A percentile compares a stretch with the other conserved stretches of the same genome.
These are phyloP conservation scores for Cryptocheilus praepositus DNA, from an alignment of 2,888 invertebrate species.

Conservation along the genomic window DNA sequence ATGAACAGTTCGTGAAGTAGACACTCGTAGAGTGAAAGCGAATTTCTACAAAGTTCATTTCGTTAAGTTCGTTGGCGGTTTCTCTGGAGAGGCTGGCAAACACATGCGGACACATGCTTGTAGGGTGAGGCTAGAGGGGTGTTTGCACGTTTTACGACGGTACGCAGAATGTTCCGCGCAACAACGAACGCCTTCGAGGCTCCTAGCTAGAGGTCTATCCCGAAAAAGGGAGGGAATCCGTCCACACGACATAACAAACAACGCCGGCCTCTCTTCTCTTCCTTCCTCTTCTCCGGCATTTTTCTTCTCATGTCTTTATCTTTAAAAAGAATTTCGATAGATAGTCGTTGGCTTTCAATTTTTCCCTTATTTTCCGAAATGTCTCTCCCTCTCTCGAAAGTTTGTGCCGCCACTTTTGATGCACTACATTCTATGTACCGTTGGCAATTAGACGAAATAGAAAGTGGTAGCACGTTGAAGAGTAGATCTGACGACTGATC, in stretches of 20 bases:
- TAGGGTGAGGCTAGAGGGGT: conserved; percentile 29
- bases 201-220: background rate
- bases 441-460: too few relatives aligned
- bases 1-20: too few relatives aligned
- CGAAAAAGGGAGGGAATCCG: background rate
- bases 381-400: too few relatives aligned
- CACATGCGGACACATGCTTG: background rate
- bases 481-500: too few relatives aligned
- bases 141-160: conserved; percentile 57
- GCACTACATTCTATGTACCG: too few relatives aligned
- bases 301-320: background rate
- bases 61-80: background rate
- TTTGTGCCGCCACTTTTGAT: too few relatives aligned
- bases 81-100: background rate
- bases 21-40: too few relatives aligned
- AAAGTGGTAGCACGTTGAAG: too few relatives aligned
- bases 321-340: too few relatives aligned
- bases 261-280: background rate
- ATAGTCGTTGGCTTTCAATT: too few relatives aligned
- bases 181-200: conserved; percentile 16
- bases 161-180: conserved; percentile 29
- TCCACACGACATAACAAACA: background rate
- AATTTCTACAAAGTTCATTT: too few relatives aligned
- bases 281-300: background rate
- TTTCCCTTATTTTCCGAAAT: too few relatives aligned